Conservation (phyloP, 2,113 vertebrate genomes). For the Pitta sordida region DNA sequence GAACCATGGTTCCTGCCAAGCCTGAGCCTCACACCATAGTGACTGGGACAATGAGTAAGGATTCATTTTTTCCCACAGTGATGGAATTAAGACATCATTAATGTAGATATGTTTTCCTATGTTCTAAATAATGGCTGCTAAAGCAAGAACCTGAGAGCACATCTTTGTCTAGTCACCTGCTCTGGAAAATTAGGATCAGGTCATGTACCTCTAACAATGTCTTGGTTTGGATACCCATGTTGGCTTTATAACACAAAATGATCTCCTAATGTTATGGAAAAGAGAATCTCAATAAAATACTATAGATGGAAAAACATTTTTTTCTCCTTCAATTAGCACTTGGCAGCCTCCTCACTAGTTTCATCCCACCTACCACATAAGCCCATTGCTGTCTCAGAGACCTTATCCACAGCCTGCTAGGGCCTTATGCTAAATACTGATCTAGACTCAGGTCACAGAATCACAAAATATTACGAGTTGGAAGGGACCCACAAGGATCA, state of each 20-base stretch:
- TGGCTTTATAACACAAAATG: background rate
- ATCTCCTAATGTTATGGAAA: background rate
- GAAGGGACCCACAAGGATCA: too few relatives aligned
- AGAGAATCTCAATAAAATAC: background rate
- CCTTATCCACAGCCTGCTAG: background rate
- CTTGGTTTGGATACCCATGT: background rate
- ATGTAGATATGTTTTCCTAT: background rate
- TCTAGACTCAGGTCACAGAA: too few relatives aligned
- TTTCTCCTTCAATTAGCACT: background rate
- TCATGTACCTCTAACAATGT: background rate
- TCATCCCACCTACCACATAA: background rate
- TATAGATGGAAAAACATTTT: background rate
- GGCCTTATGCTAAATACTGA: background rate
- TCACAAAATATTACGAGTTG: too few relatives aligned
- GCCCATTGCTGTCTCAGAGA: background rate
- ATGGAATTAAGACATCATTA: background rate
- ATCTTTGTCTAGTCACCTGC: background rate
- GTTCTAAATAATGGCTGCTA: background rate
- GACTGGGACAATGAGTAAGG: background rate
- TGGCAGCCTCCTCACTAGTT: background rate
- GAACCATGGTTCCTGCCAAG: constrained; percentile 6
- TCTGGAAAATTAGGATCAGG: background rate
- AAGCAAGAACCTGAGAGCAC: background rate
- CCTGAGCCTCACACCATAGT: background rate
- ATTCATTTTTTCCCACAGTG: constrained; percentile 18